Conservation (phyloP, 2,888 invertebrate genomes). For the Erebia aethiops region DNA sequence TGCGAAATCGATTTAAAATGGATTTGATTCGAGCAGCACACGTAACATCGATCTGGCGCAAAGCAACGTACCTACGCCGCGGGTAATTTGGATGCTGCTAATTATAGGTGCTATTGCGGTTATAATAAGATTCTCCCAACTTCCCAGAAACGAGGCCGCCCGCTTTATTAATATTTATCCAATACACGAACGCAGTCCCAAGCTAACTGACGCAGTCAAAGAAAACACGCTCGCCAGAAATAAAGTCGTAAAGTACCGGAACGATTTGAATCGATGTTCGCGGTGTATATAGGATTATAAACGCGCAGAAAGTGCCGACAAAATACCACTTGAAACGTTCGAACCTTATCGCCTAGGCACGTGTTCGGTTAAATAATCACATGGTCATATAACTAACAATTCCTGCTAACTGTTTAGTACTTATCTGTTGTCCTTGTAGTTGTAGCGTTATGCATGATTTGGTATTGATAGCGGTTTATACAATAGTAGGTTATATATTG, state of each 20-base stretch:
- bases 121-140: slow-evolving; percentile 82
- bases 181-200: slow-evolving; percentile 74
- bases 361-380: slow-evolving; percentile 26
- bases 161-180: slow-evolving; percentile 83
- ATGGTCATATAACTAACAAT: slow-evolving; percentile 2
- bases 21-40: slow-evolving; percentile 63
- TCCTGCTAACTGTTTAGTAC: neutral
- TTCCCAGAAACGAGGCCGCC: slow-evolving; percentile 82
- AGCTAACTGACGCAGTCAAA: slow-evolving; percentile 81
- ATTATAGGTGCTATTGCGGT: slow-evolving; percentile 83
- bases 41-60: slow-evolving; percentile 73
- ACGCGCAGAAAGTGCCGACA: slow-evolving; percentile 69
- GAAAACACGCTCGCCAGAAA: slow-evolving; percentile 79
- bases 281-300: slow-evolving; percentile 71
- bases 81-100: slow-evolving; percentile 80
- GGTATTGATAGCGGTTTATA: neutral
- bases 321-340: slow-evolving; percentile 63
- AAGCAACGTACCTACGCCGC: slow-evolving; percentile 63
- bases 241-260: slow-evolving; percentile 81
- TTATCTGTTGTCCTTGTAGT: slow-evolving; percentile 12
- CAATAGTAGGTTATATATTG: neutral
- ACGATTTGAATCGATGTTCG: slow-evolving; percentile 79
- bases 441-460: neutral
- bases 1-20: slow-evolving; percentile 57
- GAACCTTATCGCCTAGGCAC: slow-evolving; percentile 43